A percentile compares a stretch with the other conserved stretches of the same genome.
Conservation (phyloP, 2,113 vertebrate species). For the Dendrocopos noguchii region DNA sequence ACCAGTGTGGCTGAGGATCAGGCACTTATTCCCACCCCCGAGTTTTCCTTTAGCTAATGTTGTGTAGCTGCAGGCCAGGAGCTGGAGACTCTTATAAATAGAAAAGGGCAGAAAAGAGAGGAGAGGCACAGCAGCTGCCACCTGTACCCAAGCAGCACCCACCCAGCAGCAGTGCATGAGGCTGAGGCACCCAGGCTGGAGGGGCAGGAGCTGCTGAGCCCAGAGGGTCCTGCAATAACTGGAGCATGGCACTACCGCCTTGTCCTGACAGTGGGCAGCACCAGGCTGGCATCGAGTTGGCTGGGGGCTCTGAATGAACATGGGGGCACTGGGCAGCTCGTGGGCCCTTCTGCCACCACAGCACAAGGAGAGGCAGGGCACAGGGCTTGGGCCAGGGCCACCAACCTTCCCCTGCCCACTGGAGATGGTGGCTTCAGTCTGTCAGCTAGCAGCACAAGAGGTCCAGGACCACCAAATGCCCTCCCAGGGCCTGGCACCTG, state of each 20-base stretch:
- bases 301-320: neutral
- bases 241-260: rapidly evolving
- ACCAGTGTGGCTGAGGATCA: neutral
- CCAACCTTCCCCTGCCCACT: neutral
- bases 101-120: neutral
- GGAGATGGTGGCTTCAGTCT: neutral
- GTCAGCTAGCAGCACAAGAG: no score
- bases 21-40: neutral
- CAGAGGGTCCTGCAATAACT: neutral
- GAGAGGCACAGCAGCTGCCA: neutral
- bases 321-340: neutral
- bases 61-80: rapidly evolving
- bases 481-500: rapidly evolving
- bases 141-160: no score
- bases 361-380: neutral
- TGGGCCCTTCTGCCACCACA: neutral
- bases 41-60: neutral
- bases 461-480: neutral
- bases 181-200: neutral
- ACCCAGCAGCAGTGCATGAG: rapidly evolving
- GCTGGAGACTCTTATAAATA: neutral
- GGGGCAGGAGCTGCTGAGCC: neutral
- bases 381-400: neutral
- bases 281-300: neutral
- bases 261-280: rapidly evolving